Evolutionary conservation across 2,888 invertebrate genomes (phyloP).

Genomic region (Papilio demoleus): DNA sequence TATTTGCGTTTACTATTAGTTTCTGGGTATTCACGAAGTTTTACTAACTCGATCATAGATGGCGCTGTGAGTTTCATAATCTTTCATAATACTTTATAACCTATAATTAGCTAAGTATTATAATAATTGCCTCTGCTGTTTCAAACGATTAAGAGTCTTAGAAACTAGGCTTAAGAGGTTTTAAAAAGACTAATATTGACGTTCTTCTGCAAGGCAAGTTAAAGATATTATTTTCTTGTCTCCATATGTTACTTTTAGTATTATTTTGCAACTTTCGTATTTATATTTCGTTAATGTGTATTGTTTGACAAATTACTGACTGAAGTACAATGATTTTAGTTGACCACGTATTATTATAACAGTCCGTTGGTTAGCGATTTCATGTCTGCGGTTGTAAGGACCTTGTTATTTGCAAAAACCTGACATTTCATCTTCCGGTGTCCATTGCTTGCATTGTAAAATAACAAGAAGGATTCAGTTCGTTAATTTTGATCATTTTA

Average conservation of each 20-base stretch:
- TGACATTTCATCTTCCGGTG: constrained; percentile 18
- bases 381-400: constrained; percentile 25
- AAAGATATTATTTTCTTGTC: too few relatives aligned
- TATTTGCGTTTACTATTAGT: constrained; percentile 2
- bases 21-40: neutral
- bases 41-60: neutral
- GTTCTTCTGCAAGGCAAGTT: too few relatives aligned
- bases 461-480: neutral
- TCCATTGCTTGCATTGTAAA: neutral
- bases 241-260: too few relatives aligned
- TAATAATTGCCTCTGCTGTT: too few relatives aligned
- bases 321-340: constrained; percentile 6
- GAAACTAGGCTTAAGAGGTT: too few relatives aligned
- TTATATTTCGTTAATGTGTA: neutral
- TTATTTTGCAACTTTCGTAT: constrained; percentile 2
- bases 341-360: constrained; percentile 1
- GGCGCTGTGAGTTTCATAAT: neutral
- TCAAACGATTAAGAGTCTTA: too few relatives aligned
- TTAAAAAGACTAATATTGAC: too few relatives aligned
- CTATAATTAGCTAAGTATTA: too few relatives aligned
- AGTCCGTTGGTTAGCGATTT: constrained; percentile 17
- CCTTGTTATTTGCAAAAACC: constrained; percentile 16
- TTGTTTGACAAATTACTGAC: constrained; percentile 4
- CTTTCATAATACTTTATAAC: too few relatives aligned
- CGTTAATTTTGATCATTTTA: neutral